Evolutionary conservation across 2,888 invertebrate genomes (phyloP), one percentile per base, ranked within the genome.

Genomic region (Campoletis raptor): DNA sequence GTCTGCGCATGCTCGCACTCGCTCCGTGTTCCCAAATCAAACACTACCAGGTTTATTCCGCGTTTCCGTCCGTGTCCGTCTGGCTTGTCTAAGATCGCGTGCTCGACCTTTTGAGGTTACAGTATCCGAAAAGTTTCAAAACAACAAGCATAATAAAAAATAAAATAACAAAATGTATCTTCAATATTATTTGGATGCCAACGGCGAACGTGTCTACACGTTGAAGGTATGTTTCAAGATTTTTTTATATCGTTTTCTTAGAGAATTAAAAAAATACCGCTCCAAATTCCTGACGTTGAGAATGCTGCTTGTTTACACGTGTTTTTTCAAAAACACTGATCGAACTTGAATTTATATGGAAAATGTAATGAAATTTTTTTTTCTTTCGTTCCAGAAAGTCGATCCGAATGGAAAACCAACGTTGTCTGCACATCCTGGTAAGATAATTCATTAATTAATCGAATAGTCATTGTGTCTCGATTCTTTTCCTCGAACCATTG

Each of bases 361-460:
- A 69, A 54, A 30, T 69, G 0, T 24, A 18, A 69, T 57, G 21
- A 37, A 70, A 42, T 66, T 21, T 66, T 72, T 30, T 42, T 54
- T 61, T 66, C 76, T 10, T 90, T 90, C 85, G 92, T 95, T 96
- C 72, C 95, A 98, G 98, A 97, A 97, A 94, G 95, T 96, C 61
- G 97, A 97, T 92, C 97, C 97, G 0, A 94, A 95, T 90, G 98
- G 98, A 54, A 96, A 96, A 82, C 98, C 98, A 0, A 98, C 98
- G 0, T 92, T 97, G 79, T 98, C 98, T 0, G 98, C 99, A 6
- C 99, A 99, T 95, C 99, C 98, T 92, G 97, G 96, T 97, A 93
- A 92, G 89, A 74, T 85, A 85, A 30, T 87, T 77, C 76, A 77
- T 36, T 30, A 30, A n/a, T 54, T 36, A 42, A 45, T 37, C 15